Evolutionary conservation across 2,797 vertebrate genomes (phyloP).

Genomic region (Tachyglossus aculeatus): DNA sequence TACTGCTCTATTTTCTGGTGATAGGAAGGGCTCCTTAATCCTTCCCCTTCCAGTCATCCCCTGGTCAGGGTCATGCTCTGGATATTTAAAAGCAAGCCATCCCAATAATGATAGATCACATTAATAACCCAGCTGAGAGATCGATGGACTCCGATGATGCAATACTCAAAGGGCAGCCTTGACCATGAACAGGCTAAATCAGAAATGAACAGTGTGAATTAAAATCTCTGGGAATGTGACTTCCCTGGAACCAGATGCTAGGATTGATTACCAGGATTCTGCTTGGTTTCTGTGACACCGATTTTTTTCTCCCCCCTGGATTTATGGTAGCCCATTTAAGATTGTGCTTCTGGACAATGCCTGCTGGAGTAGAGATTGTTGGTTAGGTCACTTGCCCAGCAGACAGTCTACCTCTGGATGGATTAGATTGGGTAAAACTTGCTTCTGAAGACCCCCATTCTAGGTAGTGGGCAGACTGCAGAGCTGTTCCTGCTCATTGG

Average conservation of each 20-base stretch:
- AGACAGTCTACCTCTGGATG: constrained; percentile 42
- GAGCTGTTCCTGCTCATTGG: constrained; percentile 55
- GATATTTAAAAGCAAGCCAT: constrained; percentile 35
- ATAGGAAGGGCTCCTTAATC: constrained; percentile 33
- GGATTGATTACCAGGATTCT: constrained; percentile 8
- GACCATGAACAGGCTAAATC: constrained; percentile 27
- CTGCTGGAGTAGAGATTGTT: constrained; percentile 61
- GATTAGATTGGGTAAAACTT: constrained; percentile 52
- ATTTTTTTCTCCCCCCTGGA: neutral
- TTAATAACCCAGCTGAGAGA: constrained; percentile 45
- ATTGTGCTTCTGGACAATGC: constrained; percentile 51
- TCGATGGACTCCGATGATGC: constrained; percentile 33
- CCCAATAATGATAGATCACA: constrained; percentile 56
- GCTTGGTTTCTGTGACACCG: constrained; percentile 9
- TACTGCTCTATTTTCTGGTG: constrained; percentile 38
- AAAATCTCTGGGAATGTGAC: constrained; percentile 36
- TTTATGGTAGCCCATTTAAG: constrained; percentile 58
- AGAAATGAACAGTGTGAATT: constrained; percentile 52
- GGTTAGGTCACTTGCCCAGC: constrained; percentile 71
- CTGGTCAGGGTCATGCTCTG: constrained; percentile 60
- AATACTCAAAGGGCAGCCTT: constrained; percentile 48
- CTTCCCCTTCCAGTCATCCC: constrained; percentile 59
- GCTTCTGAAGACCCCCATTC: constrained; percentile 55
- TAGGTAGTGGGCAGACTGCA: constrained; percentile 53
- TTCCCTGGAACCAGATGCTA: constrained; percentile 27